Evolutionary conservation across 1,140 invertebrate species (phyloP).

Genomic region (Macrostomum lignano): DNA sequence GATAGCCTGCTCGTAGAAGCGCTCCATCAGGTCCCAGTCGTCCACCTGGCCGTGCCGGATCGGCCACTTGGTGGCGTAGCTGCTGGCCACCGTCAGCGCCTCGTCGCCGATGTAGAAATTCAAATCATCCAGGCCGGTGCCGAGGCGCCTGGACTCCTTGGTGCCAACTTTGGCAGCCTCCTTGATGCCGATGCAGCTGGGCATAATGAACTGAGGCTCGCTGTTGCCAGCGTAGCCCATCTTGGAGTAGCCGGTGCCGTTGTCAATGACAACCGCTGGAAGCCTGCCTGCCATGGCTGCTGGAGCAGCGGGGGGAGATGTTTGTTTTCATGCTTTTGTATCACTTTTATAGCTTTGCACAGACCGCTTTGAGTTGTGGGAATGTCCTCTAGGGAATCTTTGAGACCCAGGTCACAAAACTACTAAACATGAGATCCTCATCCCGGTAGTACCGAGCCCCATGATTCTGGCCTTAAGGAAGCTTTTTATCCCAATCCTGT

Average conservation of each 20-base stretch:
- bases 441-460: too few species aligned
- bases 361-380: too few species aligned
- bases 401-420: too few species aligned
- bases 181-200: conserved; percentile 38
- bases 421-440: too few species aligned
- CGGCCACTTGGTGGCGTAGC: conserved; percentile 43
- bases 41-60: conserved; percentile 92
- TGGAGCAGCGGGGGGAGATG: too few species aligned
- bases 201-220: conserved; percentile 97
- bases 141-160: conserved; percentile 52
- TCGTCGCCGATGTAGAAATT: conserved; percentile 95
- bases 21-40: conserved; percentile 98
- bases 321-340: too few species aligned
- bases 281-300: conserved; percentile 67
- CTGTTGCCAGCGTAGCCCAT: conserved; percentile 91
- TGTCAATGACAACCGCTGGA: conserved; percentile 91
- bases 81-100: conserved; percentile 62
- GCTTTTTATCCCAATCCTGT: too few species aligned
- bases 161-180: conserved; percentile 44
- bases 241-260: conserved; percentile 93
- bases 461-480: too few species aligned
- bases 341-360: too few species aligned
- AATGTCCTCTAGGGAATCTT: too few species aligned
- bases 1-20: conserved; percentile 89
- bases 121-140: conserved; percentile 80